Percentiles rank a stretch among this genome's conserved stretches.
Conservation (phyloP, 1,140 invertebrate genomes). For the Hylaeus volcanicus region DNA sequence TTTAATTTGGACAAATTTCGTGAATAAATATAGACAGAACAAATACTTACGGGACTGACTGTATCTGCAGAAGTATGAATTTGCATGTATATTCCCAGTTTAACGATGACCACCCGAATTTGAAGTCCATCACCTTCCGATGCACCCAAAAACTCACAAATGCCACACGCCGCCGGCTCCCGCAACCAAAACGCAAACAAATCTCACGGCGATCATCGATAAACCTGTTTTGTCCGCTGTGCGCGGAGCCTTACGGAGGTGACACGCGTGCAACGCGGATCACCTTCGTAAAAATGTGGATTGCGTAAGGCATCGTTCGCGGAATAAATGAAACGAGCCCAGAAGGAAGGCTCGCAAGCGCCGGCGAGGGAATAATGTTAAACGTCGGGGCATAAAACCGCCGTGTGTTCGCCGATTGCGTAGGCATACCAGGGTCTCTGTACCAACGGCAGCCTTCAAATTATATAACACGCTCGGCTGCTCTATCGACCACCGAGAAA, state of each 20-base stretch:
- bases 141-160: too few species aligned
- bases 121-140: too few species aligned
- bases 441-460: slow-evolving; percentile 26
- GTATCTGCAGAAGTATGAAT: too few species aligned
- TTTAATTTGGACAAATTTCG: too few species aligned
- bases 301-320: slow-evolving; percentile 1
- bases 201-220: too few species aligned
- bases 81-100: too few species aligned
- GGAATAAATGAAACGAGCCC: neutral
- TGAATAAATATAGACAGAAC: too few species aligned
- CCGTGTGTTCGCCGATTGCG: slow-evolving; percentile 11
- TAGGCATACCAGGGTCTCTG: slow-evolving; percentile 8
- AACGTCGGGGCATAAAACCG: slow-evolving; percentile 13
- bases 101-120: too few species aligned
- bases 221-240: too few species aligned
- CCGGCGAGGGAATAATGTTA: slow-evolving; percentile 12
- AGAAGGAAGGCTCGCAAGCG: neutral
- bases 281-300: slow-evolving; percentile 20
- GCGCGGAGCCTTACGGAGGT: neutral
- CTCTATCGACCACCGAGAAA: slow-evolving; percentile 17
- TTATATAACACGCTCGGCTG: slow-evolving; percentile 27
- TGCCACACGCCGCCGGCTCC: too few species aligned
- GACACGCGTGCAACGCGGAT: neutral
- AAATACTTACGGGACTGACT: too few species aligned
- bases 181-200: too few species aligned